Evolutionary conservation across 2,888 invertebrate species (phyloP).

Genomic region (Synergus gifuensis): DNA sequence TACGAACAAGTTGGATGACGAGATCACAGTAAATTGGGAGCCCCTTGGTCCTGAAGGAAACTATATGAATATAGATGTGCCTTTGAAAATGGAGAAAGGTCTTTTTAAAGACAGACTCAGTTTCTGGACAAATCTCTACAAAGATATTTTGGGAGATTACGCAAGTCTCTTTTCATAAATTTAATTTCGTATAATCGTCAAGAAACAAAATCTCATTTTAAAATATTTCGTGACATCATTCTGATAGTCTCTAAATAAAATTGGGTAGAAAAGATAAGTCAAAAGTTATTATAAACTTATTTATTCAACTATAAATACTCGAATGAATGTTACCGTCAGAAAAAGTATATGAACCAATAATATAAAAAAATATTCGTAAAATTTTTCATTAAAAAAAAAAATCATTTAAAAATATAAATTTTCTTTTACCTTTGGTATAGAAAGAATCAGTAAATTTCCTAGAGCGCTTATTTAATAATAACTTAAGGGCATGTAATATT

Average conservation of each 20-base stretch:
- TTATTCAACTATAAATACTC: slow-evolving; percentile 7
- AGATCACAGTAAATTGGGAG: slow-evolving; percentile 74
- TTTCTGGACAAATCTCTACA: slow-evolving; percentile 78
- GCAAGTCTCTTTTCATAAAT: slow-evolving; percentile 34
- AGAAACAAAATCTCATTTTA: neutral
- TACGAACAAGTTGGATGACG: slow-evolving; percentile 70
- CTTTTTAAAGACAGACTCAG: slow-evolving; percentile 73
- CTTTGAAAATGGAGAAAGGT: slow-evolving; percentile 68
- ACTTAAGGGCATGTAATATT: too few relatives aligned
- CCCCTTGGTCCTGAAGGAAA: slow-evolving; percentile 70
- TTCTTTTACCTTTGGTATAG: neutral
- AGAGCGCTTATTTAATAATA: neutral
- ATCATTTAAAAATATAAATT: neutral
- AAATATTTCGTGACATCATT: neutral
- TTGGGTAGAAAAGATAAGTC: neutral
- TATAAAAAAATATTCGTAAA: neutral
- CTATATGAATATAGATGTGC: slow-evolving; percentile 74
- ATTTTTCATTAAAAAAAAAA: neutral
- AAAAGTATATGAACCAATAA: neutral
- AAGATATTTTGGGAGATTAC: slow-evolving; percentile 61
- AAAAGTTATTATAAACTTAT: slow-evolving; percentile 1
- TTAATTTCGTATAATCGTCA: neutral
- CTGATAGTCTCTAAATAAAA: neutral
- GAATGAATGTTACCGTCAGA: neutral
- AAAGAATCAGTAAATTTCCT: neutral